A percentile compares a stretch with the other conserved stretches of the same genome.
These are phyloP conservation scores for Sebastiscus albofasciatus DNA, from an alignment of 2,797 vertebrate genomes.

Conservation along the genomic window DNA sequence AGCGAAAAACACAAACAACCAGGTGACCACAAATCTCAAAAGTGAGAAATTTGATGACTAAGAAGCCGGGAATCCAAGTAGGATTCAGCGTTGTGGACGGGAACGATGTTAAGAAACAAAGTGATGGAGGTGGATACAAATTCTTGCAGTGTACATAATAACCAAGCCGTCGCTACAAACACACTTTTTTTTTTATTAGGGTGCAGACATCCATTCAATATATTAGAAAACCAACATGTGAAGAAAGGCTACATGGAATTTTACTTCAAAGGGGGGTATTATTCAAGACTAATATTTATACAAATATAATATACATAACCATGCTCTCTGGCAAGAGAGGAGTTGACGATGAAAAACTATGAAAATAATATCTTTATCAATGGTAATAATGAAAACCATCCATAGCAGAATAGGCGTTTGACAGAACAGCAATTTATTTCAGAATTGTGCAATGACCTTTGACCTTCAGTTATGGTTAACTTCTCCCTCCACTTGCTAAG, in stretches of 20 bases:
- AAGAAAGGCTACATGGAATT: slow-evolving; percentile 78
- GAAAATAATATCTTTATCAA: slow-evolving; percentile 72
- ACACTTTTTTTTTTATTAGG: slow-evolving; percentile 80
- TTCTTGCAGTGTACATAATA: slow-evolving; percentile 18
- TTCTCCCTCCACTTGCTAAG: slow-evolving; percentile 18
- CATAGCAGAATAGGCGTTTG: slow-evolving; percentile 71
- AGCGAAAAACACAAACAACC: slow-evolving; percentile 8
- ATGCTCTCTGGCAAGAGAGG: slow-evolving; percentile 66
- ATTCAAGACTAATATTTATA: slow-evolving; percentile 82
- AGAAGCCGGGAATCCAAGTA: not conserved
- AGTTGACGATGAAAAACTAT: slow-evolving; percentile 71
- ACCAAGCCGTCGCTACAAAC: slow-evolving; percentile 70
- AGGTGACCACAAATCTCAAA: slow-evolving; percentile 28
- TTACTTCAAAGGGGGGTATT: slow-evolving; percentile 75
- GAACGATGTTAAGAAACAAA: not conserved
- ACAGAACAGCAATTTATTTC: slow-evolving; percentile 64
- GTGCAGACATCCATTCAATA: slow-evolving; percentile 87
- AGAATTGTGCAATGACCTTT: slow-evolving; percentile 69
- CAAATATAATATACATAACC: slow-evolving; percentile 80
- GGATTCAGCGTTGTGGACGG: not conserved
- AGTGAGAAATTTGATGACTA: slow-evolving; percentile 2
- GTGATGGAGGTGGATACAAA: not conserved
- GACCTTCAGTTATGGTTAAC: slow-evolving; percentile 58
- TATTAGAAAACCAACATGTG: slow-evolving; percentile 88
- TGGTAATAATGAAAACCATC: slow-evolving; percentile 76